Base-by-base conservation (phyloP, 2,797 vertebrate species). In the Zenarchopterus dispar region DNA sequence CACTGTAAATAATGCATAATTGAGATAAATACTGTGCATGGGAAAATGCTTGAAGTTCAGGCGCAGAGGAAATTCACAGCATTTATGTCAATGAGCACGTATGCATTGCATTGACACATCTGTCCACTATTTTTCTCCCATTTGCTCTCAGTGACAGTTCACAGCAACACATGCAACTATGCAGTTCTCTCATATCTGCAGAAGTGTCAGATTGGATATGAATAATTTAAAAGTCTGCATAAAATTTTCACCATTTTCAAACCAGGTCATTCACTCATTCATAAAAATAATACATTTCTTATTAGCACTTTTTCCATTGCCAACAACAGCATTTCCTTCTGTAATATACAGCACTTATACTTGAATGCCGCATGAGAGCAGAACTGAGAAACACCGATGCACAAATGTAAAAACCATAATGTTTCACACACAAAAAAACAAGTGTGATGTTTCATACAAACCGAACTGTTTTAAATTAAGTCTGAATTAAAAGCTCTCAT, bases 231-330 rank as follows among this genome's bases (percentile, higher is more conserved):
- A n/a, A 61, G 13, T 43, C 17, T 13, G 17, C 53, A 57, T 72
- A 36, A 45, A 23, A 54, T 62, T 41, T 69, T 47, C 48, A 67
- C 26, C 13, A 26, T 41, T 24, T 51, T 64, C 13, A 64, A 62
- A 71, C 1, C 56, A 64, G 61, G 47, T 23, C 48, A 66, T 69
- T 62, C 41, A 55, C 42, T 74, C 11, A 54, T 44, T 74, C 11
- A 56, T 28, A 45, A 39, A 67, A 54, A 47, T 17, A 0, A 44
- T 41, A 5, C 7, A 6, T 41, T 53, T 61, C 19, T 73, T 49
- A 47, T 17, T 16, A 33, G 26, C 28, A 26, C 26, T 16, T 41
- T 9, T 31, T 50, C 0, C 45, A 45, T 54, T 47, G 26, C 21
- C 19, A 41, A 13, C 47, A 28, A 17, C 33, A 43, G 43, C 22